Conservation (phyloP, 2,888 invertebrate genomes). For the Trypoxylon attenuatum region DNA sequence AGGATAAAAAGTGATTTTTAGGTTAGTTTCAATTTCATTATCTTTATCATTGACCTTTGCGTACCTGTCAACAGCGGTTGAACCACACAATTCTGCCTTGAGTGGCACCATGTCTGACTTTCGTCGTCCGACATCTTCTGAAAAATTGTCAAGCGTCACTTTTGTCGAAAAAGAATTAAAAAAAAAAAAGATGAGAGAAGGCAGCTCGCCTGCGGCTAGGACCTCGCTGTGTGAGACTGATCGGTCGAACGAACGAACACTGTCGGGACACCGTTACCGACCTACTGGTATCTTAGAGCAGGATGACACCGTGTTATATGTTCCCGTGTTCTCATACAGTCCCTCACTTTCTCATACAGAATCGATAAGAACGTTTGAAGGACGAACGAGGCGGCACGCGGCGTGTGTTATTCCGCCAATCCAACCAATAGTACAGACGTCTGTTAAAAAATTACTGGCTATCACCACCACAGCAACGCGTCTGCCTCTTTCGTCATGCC, state of each 20-base stretch:
- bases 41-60: no score
- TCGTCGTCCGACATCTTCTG: constrained; percentile 62
- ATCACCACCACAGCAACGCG: neutral
- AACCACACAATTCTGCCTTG: constrained; percentile 87
- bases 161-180: neutral
- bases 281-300: constrained; percentile 52
- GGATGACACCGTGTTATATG: constrained; percentile 51
- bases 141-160: constrained; percentile 8
- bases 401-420: constrained; percentile 44
- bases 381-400: constrained; percentile 43
- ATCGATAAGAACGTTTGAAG: constrained; percentile 64
- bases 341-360: constrained; percentile 18
- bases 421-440: constrained; percentile 27
- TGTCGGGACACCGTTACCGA: constrained; percentile 35
- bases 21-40: neutral
- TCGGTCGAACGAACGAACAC: constrained; percentile 17
- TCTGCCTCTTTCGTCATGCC: constrained; percentile 14
- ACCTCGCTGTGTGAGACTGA: neutral
- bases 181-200: neutral
- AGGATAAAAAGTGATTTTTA: neutral
- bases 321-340: constrained; percentile 18
- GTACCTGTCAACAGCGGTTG: constrained; percentile 93
- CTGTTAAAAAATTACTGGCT: constrained; percentile 34
- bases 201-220: neutral
- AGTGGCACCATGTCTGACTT: constrained; percentile 68